A percentile compares a stretch with the other conserved stretches of the same genome.
Conservation (phyloP, 2,113 vertebrate species). For the Triplophysa siluroides region DNA sequence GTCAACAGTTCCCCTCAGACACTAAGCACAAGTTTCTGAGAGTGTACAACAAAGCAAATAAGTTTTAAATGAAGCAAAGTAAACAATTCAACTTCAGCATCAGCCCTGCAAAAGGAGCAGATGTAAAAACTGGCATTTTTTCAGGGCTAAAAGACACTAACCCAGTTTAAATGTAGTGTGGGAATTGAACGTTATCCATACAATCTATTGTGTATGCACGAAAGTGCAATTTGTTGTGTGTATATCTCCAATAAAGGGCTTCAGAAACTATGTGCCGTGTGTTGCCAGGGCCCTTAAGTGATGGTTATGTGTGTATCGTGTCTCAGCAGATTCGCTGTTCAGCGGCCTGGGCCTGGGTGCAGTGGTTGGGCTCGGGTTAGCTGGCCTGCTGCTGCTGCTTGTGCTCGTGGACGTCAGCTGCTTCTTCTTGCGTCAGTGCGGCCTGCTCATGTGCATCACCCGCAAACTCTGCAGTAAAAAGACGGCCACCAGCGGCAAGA, state of each 20-base stretch:
- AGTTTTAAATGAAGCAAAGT: too few relatives aligned
- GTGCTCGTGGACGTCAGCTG: constrained; percentile 94
- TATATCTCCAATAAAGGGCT: background rate
- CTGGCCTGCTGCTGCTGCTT: constrained; percentile 88
- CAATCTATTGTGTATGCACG: too few relatives aligned
- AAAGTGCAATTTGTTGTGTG: too few relatives aligned
- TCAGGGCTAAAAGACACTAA: too few relatives aligned
- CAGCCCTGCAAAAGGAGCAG: too few relatives aligned
- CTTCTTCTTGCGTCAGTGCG: constrained; percentile 96
- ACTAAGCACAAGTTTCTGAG: too few relatives aligned
- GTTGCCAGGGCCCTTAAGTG: background rate
- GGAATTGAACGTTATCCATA: too few relatives aligned
- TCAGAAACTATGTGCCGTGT: background rate
- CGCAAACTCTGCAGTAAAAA: constrained; percentile 94
- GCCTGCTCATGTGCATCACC: constrained; percentile 95
- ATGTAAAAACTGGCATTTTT: too few relatives aligned
- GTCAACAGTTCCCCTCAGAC: too few relatives aligned
- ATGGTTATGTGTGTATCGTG: constrained; percentile 49
- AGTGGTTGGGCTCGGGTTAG: constrained; percentile 89
- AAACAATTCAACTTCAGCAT: too few relatives aligned
- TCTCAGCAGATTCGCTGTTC: constrained; percentile 94
- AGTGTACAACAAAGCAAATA: too few relatives aligned
- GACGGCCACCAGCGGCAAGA: constrained; percentile 90
- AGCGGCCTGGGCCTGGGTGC: constrained; percentile 91
- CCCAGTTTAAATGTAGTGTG: too few relatives aligned